Evolutionary conservation across 2,888 invertebrate species (phyloP).

Genomic region (Dasypolia templi): DNA sequence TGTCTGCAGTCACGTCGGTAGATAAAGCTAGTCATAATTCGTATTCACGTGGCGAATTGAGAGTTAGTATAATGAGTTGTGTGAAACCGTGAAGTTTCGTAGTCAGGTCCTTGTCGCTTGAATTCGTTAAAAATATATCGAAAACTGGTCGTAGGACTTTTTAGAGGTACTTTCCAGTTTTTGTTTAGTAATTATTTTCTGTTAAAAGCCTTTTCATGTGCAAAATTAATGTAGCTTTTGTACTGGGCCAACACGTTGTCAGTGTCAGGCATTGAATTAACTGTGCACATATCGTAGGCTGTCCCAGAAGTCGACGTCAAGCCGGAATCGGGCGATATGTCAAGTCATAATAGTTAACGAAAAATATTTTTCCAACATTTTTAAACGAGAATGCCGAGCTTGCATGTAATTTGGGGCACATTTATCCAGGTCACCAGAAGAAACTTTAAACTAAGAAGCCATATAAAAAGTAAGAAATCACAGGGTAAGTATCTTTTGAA

Average conservation of each 20-base stretch:
- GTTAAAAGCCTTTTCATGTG: constrained; percentile 51
- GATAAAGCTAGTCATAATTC: constrained; percentile 56
- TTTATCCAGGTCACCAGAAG: no score
- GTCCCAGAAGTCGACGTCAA: no score
- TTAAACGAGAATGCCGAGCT: no score
- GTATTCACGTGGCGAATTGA: constrained; percentile 30
- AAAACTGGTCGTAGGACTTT: constrained; percentile 20
- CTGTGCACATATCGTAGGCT: constrained; percentile 3
- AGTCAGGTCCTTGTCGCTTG: background rate
- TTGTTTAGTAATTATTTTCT: constrained; percentile 26
- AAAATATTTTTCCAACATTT: no score
- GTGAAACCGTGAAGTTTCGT: background rate
- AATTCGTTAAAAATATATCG: constrained; percentile 19
- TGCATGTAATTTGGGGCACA: no score
- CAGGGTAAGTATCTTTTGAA: background rate
- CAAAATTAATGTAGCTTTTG: constrained; percentile 43
- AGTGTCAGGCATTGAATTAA: constrained; percentile 40
- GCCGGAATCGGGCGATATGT: no score
- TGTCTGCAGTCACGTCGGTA: constrained; percentile 44
- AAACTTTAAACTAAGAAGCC: background rate
- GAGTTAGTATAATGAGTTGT: constrained; percentile 17
- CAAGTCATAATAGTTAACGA: no score
- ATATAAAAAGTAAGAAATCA: background rate
- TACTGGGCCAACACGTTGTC: constrained; percentile 23
- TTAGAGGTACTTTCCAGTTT: constrained; percentile 3